Evolutionary conservation across 2,113 vertebrate genomes (phyloP), one percentile per base, ranked within the genome.

Genomic region (Todiramphus saurophagus): DNA sequence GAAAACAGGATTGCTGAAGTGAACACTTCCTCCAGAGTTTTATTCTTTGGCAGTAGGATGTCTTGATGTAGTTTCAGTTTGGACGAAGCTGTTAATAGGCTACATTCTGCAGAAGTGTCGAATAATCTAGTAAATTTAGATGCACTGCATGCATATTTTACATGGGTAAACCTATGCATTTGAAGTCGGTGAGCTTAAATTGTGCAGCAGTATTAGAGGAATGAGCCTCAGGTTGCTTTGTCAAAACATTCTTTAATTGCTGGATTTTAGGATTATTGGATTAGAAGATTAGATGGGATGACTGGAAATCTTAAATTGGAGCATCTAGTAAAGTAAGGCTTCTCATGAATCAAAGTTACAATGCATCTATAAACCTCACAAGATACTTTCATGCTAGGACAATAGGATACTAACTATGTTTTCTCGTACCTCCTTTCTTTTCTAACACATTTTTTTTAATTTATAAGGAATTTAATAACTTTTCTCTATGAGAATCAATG

Each of bases 201-300:
- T 81, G 43, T 91, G 60, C 41, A 44, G 59, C 56, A 53, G 93
- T 93, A 93, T 96, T 94, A 93, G 82, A 96, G 88, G 93, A 94
- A 87, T 93, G 76, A 96, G 66, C 58, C 60, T 94, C 77, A 68
- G 73, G 89, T 92, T 89, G 85, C 88, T 94, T 95, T 95, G 90
- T 90, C 62, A 91, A 96, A 97, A 84, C 89, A 82, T 90, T 96
- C 69, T 96, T 92, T 96, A 96, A 94, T 89, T 96, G 77, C 95
- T 93, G 94, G 95, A 95, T 95, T 96, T 93, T 92, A 62, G 94
- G 88, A 95, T 96, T 97, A 95, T 87, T 96, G 96, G 96, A 96
- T 97, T 96, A 96, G 80, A 92, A 94, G 92, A 96, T 97, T 94
- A 96, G 86, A 92, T 89, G 30, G 31, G 68, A 87, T 87, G 86